A percentile compares a stretch with the other conserved stretches of the same genome.
Evolutionary conservation across 1,140 invertebrate genomes (phyloP).

Genomic region (Acyrthosiphon pisum): DNA sequence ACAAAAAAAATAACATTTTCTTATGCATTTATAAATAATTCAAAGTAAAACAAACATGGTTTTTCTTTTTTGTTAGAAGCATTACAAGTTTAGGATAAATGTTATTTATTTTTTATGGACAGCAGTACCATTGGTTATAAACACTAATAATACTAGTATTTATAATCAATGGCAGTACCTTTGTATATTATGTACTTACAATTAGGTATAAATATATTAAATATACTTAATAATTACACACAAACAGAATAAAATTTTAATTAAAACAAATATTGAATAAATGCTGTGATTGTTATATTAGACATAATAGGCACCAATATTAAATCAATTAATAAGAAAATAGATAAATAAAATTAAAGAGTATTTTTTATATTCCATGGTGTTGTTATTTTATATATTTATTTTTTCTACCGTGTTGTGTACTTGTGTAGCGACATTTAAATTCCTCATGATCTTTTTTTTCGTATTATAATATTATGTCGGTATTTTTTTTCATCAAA

Average conservation of each 20-base stretch:
- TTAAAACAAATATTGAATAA: neutral
- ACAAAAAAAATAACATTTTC: neutral
- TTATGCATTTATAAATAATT: neutral
- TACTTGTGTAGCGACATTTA: neutral
- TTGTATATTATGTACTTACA: no score
- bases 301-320: neutral
- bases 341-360: neutral
- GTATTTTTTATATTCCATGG: neutral
- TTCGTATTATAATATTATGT: neutral
- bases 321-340: neutral
- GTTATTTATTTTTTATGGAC: neutral
- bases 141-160: no score
- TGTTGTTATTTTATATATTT: neutral
- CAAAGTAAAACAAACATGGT: neutral
- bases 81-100: neutral
- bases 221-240: neutral
- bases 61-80: neutral
- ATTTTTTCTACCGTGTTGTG: neutral
- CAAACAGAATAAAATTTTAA: neutral
- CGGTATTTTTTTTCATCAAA: neutral
- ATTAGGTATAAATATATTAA: neutral
- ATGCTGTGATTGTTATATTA: neutral
- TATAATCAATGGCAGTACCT: no score
- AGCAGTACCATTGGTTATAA: no score
- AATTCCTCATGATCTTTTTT: neutral